Percentiles rank a stretch among this genome's conserved stretches.
These are phyloP conservation scores for Plecturocebus donacophilus DNA, from an alignment of 2,113 vertebrate genomes.

Conservation along the genomic window DNA sequence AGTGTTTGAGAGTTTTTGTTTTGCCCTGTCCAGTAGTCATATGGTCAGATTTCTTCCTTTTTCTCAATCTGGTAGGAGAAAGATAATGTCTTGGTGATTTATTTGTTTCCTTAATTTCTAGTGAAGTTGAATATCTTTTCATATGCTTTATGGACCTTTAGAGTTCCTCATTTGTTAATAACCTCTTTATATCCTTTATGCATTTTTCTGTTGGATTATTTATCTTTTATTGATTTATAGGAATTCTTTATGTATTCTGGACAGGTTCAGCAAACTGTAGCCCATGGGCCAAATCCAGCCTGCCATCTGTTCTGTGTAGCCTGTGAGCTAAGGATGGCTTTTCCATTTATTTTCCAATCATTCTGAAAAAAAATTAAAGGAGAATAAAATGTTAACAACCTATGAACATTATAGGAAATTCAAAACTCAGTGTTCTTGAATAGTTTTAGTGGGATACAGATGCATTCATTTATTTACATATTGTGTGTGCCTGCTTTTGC, in stretches of 20 bases:
- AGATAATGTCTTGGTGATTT: not conserved
- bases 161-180: slow-evolving; percentile 18
- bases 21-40: not conserved
- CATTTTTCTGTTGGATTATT: slow-evolving; percentile 54
- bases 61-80: not conserved
- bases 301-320: not conserved
- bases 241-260: not conserved
- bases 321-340: slow-evolving; percentile 43
- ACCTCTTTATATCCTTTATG: not conserved
- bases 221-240: slow-evolving; percentile 9
- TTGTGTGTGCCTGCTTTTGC: slow-evolving; percentile 5
- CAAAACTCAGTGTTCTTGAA: not conserved
- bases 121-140: not conserved
- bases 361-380: not conserved
- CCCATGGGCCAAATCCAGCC: not conserved
- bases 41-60: not conserved
- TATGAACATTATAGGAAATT: slow-evolving; percentile 39
- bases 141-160: slow-evolving; percentile 24
- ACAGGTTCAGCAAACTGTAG: not conserved
- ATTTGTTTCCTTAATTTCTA: slow-evolving; percentile 14
- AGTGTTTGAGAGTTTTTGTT: slow-evolving; percentile 6
- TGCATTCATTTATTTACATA: not conserved
- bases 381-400: not conserved
- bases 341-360: slow-evolving; percentile 46
- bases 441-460: slow-evolving; percentile 23